Conservation (phyloP, 2,113 vertebrate species). For the Pseudorectes ferrugineus region DNA sequence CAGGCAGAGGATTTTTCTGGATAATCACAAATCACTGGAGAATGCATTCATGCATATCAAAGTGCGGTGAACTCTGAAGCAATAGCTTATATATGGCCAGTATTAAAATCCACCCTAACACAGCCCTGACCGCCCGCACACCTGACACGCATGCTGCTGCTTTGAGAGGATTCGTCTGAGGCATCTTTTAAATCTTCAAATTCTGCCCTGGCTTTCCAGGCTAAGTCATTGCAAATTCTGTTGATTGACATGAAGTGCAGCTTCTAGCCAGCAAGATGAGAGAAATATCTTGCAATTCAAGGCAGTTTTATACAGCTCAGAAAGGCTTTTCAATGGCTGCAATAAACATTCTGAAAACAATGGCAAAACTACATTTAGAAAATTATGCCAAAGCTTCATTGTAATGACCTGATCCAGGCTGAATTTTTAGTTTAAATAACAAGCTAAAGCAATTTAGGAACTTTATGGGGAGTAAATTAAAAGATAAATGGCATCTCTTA, state of each 20-base stretch:
- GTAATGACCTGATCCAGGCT: neutral
- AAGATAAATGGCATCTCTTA: neutral
- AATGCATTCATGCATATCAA: neutral
- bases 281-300: neutral
- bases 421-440: slow-evolving; percentile 39
- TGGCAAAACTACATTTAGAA: neutral
- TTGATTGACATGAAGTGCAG: neutral
- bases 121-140: neutral
- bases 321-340: neutral
- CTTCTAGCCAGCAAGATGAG: neutral
- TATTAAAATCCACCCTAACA: neutral
- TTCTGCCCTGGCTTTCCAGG: neutral
- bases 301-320: neutral
- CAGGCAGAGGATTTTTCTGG: neutral
- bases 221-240: neutral
- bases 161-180: neutral
- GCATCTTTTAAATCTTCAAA: neutral
- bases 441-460: neutral
- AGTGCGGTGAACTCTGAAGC: neutral
- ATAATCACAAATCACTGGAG: neutral
- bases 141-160: neutral
- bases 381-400: neutral
- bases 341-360: slow-evolving; percentile 18
- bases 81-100: neutral
- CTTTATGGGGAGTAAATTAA: neutral